These are phyloP conservation scores for Etheostoma spectabile DNA, from an alignment of 2,113 vertebrate genomes.

Conservation along the genomic window DNA sequence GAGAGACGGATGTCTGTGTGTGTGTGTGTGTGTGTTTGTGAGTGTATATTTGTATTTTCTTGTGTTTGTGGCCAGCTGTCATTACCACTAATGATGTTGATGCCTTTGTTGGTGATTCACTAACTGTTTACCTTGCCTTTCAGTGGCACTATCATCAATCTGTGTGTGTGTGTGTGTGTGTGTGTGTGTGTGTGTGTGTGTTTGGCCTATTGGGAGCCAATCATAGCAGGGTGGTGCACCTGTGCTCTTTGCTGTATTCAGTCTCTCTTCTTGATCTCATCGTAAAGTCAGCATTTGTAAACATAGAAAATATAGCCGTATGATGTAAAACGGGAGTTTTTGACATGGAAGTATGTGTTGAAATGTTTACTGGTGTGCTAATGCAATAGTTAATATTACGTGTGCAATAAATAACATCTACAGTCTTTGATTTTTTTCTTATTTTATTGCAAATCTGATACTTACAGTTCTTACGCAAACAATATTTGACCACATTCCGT, in stretches of 20 bases:
- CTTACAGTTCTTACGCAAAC: slow-evolving; percentile 16
- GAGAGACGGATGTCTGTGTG: slow-evolving; percentile 53
- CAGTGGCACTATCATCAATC: slow-evolving; percentile 16
- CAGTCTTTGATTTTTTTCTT: not conserved
- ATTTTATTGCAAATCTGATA: slow-evolving; percentile 15
- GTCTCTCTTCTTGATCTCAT: slow-evolving; percentile 1
- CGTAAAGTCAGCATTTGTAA: slow-evolving; percentile 4
- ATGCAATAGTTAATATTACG: not conserved
- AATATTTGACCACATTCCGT: slow-evolving; percentile 53
- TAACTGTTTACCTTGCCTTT: slow-evolving; percentile 39
- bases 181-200: slow-evolving; percentile 18
- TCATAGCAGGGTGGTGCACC: slow-evolving; percentile 73
- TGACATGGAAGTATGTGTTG: not conserved
- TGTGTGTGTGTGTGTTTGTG: not conserved
- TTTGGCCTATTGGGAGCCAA: slow-evolving; percentile 74
- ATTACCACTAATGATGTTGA: slow-evolving; percentile 61
- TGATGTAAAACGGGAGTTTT: not conserved
- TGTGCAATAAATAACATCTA: slow-evolving; percentile 3
- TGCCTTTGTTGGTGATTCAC: slow-evolving; percentile 37
- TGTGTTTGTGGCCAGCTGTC: slow-evolving; percentile 40
- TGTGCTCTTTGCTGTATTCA: slow-evolving; percentile 56
- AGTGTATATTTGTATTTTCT: slow-evolving; percentile 31
- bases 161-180: slow-evolving; percentile 20
- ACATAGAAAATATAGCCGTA: not conserved
- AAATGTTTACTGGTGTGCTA: not conserved